Conservation (phyloP, 2,797 vertebrate species). For the Chromis chromis region DNA sequence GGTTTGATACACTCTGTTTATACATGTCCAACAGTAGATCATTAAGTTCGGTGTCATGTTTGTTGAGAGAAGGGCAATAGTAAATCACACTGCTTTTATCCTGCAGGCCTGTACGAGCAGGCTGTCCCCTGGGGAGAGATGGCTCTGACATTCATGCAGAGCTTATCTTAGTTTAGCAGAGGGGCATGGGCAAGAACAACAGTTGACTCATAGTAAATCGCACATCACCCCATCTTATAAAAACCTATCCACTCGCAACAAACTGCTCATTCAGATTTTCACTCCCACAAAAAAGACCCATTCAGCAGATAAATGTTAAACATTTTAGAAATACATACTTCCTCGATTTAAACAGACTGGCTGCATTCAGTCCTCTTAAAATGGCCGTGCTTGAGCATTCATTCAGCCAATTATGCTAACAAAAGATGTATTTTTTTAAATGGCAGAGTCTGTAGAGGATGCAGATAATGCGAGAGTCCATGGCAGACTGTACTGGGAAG, state of each 20-base stretch:
- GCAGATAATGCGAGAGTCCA: constrained; percentile 64
- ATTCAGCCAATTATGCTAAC: constrained; percentile 73
- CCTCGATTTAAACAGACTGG: constrained; percentile 65
- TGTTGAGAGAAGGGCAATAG: constrained; percentile 21
- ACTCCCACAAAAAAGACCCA: constrained; percentile 57
- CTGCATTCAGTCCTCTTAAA: constrained; percentile 64
- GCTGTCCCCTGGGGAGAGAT: constrained; percentile 44
- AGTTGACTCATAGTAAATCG: constrained; percentile 78
- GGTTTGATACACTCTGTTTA: background rate
- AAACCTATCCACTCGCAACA: constrained; percentile 62
- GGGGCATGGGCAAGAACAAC: constrained; percentile 75
- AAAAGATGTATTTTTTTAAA: constrained; percentile 77
- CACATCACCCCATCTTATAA: constrained; percentile 61
- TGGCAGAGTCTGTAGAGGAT: constrained; percentile 62
- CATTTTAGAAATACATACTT: constrained; percentile 82
- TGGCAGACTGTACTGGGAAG: constrained; percentile 76
- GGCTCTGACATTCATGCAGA: constrained; percentile 56
- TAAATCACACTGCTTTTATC: constrained; percentile 41
- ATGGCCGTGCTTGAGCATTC: constrained; percentile 66
- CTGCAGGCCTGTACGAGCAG: constrained; percentile 39
- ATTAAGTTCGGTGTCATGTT: constrained; percentile 29
- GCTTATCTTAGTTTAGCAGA: constrained; percentile 76
- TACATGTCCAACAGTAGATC: background rate
- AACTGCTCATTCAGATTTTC: constrained; percentile 49
- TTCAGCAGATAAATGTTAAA: constrained; percentile 73